These are phyloP conservation scores for Eulemur albifrons DNA, from an alignment of 2,797 vertebrate species.

Conservation along the genomic window DNA sequence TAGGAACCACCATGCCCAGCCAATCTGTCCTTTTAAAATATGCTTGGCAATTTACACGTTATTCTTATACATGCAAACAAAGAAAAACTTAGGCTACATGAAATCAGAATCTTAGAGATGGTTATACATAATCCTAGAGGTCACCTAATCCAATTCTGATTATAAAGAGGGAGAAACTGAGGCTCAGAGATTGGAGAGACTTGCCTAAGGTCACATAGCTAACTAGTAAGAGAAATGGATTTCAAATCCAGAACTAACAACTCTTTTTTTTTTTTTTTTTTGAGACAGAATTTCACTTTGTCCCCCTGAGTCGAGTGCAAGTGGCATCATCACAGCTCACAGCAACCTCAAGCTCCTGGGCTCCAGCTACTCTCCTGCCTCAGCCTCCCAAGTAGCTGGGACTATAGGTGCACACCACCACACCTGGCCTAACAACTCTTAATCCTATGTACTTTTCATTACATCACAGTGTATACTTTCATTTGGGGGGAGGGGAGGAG, in stretches of 20 bases:
- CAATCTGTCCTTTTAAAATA: slow-evolving; percentile 6
- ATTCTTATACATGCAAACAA: not conserved
- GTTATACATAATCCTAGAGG: not conserved
- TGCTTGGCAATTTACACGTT: not conserved
- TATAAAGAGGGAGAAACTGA: not conserved
- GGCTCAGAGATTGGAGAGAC: not conserved
- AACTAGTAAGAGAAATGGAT: not conserved
- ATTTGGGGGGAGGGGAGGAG: not conserved
- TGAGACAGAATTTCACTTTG: not conserved
- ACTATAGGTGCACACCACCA: not conserved
- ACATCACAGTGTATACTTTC: not conserved
- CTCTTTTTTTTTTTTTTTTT: not conserved
- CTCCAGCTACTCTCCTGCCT: not conserved
- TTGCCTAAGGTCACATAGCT: not conserved
- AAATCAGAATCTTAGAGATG: slow-evolving; percentile 12
- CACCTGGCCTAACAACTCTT: not conserved
- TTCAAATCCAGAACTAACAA: not conserved
- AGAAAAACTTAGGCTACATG: not conserved
- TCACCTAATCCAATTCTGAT: not conserved
- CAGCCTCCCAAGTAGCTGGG: not conserved
- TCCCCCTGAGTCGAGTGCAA: not conserved
- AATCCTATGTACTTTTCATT: not conserved
- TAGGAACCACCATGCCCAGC: no score
- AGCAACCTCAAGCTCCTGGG: not conserved
- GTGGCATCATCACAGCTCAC: not conserved